Conservation (phyloP, 2,113 vertebrate genomes). For the Regulus satrapa region DNA sequence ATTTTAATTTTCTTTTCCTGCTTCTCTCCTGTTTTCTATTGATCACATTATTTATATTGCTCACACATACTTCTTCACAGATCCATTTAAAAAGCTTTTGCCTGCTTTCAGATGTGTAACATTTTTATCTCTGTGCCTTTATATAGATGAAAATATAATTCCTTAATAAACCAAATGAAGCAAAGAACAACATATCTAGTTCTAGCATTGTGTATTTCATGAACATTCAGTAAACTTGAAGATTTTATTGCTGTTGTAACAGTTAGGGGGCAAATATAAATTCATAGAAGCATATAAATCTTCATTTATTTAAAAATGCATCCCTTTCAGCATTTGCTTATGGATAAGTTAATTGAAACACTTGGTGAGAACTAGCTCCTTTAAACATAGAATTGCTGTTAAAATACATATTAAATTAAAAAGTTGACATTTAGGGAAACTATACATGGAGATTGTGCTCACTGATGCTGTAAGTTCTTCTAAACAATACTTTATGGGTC, state of each 20-base stretch:
- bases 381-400: conserved; percentile 45
- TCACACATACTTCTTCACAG: background rate
- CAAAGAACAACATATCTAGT: background rate
- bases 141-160: background rate
- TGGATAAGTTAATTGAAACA: conserved; percentile 21
- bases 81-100: background rate
- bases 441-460: background rate
- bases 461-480: background rate
- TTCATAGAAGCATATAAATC: background rate
- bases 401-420: conserved; percentile 29
- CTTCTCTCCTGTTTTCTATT: background rate
- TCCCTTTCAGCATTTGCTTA: background rate
- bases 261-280: background rate
- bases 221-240: background rate
- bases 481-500: background rate
- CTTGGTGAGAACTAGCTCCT: conserved; percentile 8
- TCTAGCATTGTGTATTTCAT: background rate
- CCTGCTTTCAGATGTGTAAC: background rate
- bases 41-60: background rate
- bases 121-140: background rate
- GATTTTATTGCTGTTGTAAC: background rate
- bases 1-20: background rate
- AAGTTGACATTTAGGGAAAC: background rate
- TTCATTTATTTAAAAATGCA: background rate
- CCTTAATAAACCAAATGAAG: background rate